Evolutionary conservation across 2,113 vertebrate genomes (phyloP).

Genomic region (Bambusicola thoracicus): DNA sequence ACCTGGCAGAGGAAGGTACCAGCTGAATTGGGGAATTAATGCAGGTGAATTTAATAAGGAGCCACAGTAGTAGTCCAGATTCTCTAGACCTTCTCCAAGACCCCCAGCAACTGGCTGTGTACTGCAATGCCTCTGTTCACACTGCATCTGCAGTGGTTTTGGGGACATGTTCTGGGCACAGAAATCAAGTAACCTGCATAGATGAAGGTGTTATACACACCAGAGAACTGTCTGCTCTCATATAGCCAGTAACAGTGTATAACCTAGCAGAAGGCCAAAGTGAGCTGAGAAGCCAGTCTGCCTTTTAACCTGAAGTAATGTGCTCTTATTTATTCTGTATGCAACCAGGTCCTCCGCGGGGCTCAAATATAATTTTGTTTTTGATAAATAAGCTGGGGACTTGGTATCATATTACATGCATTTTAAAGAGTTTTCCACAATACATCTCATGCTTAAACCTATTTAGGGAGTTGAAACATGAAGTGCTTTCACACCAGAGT

Average conservation of each 20-base stretch:
- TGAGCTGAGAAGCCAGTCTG: neutral
- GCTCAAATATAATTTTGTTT: neutral
- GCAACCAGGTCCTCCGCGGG: neutral
- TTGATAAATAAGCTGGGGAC: neutral
- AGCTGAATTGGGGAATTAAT: neutral
- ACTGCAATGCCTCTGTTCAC: neutral
- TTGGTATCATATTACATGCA: neutral
- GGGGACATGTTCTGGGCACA: neutral
- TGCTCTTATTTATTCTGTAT: neutral
- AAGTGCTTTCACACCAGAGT: neutral
- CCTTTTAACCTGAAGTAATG: neutral
- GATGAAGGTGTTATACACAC: neutral
- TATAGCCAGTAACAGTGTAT: neutral
- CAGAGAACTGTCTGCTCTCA: neutral
- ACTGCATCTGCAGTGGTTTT: neutral
- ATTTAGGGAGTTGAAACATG: neutral
- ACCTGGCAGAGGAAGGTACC: neutral
- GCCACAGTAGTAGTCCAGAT: neutral
- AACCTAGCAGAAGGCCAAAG: neutral
- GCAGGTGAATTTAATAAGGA: neutral
- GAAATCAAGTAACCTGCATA: neutral
- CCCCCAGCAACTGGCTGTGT: neutral
- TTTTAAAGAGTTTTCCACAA: neutral
- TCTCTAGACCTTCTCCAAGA: neutral
- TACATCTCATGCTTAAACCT: neutral